Percentiles rank a stretch among this genome's conserved stretches.
Evolutionary conservation across 2,888 invertebrate genomes (phyloP).

Genomic region (Conops quadrifasciatus): DNA sequence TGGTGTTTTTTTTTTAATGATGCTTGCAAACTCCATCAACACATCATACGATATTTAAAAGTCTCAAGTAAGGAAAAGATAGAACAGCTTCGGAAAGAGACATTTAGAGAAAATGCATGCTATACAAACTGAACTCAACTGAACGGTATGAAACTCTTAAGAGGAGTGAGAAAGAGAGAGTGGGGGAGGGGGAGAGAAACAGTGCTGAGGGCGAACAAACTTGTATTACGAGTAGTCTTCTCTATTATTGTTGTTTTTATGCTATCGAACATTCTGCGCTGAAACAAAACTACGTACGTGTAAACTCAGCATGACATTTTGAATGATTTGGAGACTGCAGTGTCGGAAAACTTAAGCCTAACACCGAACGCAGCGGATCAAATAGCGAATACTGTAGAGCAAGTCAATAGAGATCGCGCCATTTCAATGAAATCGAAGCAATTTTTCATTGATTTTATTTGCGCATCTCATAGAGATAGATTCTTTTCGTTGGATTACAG

Average conservation of each 20-base stretch:
- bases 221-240: constrained; percentile 12
- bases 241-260: not conserved
- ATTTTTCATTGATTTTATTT: too few species aligned
- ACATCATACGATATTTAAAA: too few species aligned
- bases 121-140: constrained; percentile 50
- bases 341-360: not conserved
- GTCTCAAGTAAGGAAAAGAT: too few species aligned
- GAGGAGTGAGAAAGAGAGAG: constrained; percentile 36
- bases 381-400: not conserved
- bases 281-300: not conserved
- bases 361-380: constrained; percentile 3
- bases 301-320: not conserved
- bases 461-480: too few species aligned
- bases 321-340: not conserved
- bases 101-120: constrained; percentile 60
- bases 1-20: constrained; percentile 24
- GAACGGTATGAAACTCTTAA: constrained; percentile 53
- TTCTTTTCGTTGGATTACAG: too few species aligned
- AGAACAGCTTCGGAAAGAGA: constrained; percentile 47
- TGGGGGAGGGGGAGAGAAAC: constrained; percentile 40
- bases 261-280: not conserved
- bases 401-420: not conserved
- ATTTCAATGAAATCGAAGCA: not conserved
- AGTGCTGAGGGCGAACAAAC: constrained; percentile 38
- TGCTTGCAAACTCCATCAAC: too few species aligned